A percentile compares a stretch with the other conserved stretches of the same genome.
phyloP scores from a whole-genome alignment of 2,113 vertebrate genomes.

The Peromyscus polionotus region DNA sequence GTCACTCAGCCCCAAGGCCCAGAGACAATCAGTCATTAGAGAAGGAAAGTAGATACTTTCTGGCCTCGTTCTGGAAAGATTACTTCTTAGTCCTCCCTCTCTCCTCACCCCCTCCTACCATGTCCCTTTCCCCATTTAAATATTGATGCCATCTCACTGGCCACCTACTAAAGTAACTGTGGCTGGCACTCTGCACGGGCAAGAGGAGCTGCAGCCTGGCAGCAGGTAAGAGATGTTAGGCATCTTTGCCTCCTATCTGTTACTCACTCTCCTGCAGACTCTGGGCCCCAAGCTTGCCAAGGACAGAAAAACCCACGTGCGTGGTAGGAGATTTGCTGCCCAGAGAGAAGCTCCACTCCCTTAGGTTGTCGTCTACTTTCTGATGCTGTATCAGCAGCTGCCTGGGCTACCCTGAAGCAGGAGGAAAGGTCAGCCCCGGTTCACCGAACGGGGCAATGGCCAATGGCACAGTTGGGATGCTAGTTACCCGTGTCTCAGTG shows the following conservation, averaged over 20 bases:
- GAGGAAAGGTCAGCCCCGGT: background rate
- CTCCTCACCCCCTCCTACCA: background rate
- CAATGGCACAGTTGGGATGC: background rate
- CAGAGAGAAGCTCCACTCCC: background rate
- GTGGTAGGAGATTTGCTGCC: background rate
- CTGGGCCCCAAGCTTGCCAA: constrained; percentile 47
- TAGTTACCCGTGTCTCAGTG: background rate
- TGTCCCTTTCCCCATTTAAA: constrained; percentile 54
- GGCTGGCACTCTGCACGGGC: constrained; percentile 48
- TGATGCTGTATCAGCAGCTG: constrained; percentile 28
- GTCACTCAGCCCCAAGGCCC: background rate
- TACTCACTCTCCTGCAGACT: background rate
- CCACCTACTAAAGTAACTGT: background rate
- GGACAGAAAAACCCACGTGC: background rate
- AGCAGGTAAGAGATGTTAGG: constrained; percentile 84
- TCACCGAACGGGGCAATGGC: background rate
- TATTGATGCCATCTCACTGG: constrained; percentile 36
- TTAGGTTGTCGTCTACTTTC: background rate
- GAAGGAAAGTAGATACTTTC: constrained; percentile 84
- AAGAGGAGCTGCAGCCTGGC: constrained; percentile 75
- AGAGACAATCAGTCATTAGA: constrained; percentile 79
- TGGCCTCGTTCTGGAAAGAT: constrained; percentile 74
- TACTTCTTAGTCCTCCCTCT: constrained; percentile 55
- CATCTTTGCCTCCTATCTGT: constrained; percentile 27
- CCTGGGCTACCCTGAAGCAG: background rate